Evolutionary conservation across 1,140 invertebrate species (phyloP).

Genomic region (Drosophila teissieri): DNA sequence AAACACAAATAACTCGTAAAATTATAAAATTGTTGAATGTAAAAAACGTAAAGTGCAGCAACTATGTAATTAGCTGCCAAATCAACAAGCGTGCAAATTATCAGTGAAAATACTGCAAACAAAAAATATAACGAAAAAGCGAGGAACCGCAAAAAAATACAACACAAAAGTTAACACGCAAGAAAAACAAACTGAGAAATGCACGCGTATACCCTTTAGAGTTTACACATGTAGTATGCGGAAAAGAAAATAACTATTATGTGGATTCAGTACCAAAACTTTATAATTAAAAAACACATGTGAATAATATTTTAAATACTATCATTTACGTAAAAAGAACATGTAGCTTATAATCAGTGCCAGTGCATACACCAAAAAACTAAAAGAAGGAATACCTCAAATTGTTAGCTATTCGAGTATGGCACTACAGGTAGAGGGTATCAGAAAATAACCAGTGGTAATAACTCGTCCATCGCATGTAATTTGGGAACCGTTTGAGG

Average conservation of each 20-base stretch:
- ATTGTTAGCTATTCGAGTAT: neutral
- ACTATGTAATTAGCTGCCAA: slow-evolving; percentile 75
- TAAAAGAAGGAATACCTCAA: neutral
- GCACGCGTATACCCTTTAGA: slow-evolving; percentile 13
- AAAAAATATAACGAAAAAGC: slow-evolving; percentile 35
- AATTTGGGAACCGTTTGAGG: slow-evolving; percentile 44
- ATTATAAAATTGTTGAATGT: slow-evolving; percentile 56
- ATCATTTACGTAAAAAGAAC: no score
- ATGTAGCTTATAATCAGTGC: no score
- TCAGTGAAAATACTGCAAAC: slow-evolving; percentile 38
- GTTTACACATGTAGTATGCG: no score
- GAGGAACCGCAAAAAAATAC: slow-evolving; percentile 18
- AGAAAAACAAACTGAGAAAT: neutral
- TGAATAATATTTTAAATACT: no score
- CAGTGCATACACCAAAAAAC: no score
- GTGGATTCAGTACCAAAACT: no score
- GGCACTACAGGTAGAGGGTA: slow-evolving; percentile 9
- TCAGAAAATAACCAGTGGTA: slow-evolving; percentile 24
- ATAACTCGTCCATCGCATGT: slow-evolving; percentile 55
- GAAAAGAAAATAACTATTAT: no score
- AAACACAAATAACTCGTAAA: slow-evolving; percentile 78
- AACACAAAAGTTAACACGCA: slow-evolving; percentile 30
- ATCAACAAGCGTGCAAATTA: slow-evolving; percentile 76
- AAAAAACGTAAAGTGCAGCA: slow-evolving; percentile 67
- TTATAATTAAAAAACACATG: no score